These are phyloP conservation scores for Laspeyria flexula DNA, from an alignment of 2,888 invertebrate species.

Conservation along the genomic window DNA sequence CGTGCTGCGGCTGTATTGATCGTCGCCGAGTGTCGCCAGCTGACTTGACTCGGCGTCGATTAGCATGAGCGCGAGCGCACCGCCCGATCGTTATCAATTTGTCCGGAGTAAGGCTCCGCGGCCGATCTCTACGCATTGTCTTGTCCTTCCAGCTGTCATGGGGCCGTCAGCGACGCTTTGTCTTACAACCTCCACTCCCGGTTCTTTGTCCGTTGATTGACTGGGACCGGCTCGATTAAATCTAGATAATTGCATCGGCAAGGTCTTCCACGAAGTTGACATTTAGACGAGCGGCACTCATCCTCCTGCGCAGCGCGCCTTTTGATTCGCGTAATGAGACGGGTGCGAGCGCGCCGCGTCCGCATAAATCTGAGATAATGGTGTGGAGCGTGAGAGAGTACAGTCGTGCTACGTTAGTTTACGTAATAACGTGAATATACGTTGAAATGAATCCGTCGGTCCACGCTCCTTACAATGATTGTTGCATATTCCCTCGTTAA, in stretches of 20 bases:
- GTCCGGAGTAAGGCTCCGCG: constrained; percentile 62
- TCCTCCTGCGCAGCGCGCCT: constrained; percentile 57
- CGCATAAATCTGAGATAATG: constrained; percentile 78
- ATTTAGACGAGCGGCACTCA: constrained; percentile 70
- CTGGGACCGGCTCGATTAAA: constrained; percentile 67
- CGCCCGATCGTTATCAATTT: constrained; percentile 77
- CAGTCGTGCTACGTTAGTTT: constrained; percentile 76
- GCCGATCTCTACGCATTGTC: constrained; percentile 70
- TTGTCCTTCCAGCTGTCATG: constrained; percentile 70
- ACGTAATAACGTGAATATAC: constrained; percentile 74
- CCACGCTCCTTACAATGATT: constrained; percentile 54
- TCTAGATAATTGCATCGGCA: constrained; percentile 74
- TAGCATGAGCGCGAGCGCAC: constrained; percentile 69
- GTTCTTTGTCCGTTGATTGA: constrained; percentile 71
- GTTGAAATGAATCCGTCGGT: constrained; percentile 62
- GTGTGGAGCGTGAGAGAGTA: constrained; percentile 77
- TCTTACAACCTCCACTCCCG: constrained; percentile 58
- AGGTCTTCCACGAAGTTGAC: constrained; percentile 75
- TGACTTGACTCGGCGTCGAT: constrained; percentile 73
- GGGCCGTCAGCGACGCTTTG: constrained; percentile 63
- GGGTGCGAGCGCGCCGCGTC: constrained; percentile 69
- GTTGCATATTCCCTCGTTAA: constrained; percentile 59
- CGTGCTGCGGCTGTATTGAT: constrained; percentile 80
- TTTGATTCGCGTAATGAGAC: constrained; percentile 79
- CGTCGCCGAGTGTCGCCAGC: constrained; percentile 63